phyloP scores from a whole-genome alignment of 2,797 vertebrate species.

The Enteromius paludinosus region DNA sequence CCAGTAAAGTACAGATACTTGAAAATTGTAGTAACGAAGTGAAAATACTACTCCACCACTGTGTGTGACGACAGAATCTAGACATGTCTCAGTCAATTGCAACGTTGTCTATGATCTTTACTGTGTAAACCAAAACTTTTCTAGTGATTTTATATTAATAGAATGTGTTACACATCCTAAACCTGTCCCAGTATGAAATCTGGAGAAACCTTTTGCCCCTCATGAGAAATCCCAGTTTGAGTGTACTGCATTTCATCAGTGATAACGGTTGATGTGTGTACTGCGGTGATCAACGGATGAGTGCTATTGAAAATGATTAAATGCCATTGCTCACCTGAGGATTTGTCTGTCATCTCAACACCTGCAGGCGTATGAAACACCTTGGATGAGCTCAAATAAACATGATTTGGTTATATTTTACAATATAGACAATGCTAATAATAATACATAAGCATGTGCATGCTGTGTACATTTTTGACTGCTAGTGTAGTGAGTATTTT shows the following conservation, averaged over 20 bases:
- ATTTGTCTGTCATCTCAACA: conserved; percentile 25
- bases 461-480: too few species aligned
- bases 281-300: background rate
- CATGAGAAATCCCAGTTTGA: too few species aligned
- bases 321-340: conserved; percentile 11
- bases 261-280: background rate
- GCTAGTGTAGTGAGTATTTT: too few species aligned
- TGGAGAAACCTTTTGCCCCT: too few species aligned
- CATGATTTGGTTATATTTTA: background rate
- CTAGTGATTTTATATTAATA: too few species aligned
- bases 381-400: background rate
- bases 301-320: background rate
- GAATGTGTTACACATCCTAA: too few species aligned
- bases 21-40: too few species aligned
- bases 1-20: too few species aligned
- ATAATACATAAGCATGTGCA: background rate
- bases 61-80: background rate
- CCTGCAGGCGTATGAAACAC: background rate
- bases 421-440: background rate
- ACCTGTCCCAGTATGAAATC: too few species aligned
- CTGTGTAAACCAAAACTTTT: too few species aligned
- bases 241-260: background rate
- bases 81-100: background rate
- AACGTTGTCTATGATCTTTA: background rate
- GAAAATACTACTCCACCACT: too few species aligned